phyloP scores from a whole-genome alignment of 2,888 invertebrate genomes.

The Chrysomela aeneicollis region DNA sequence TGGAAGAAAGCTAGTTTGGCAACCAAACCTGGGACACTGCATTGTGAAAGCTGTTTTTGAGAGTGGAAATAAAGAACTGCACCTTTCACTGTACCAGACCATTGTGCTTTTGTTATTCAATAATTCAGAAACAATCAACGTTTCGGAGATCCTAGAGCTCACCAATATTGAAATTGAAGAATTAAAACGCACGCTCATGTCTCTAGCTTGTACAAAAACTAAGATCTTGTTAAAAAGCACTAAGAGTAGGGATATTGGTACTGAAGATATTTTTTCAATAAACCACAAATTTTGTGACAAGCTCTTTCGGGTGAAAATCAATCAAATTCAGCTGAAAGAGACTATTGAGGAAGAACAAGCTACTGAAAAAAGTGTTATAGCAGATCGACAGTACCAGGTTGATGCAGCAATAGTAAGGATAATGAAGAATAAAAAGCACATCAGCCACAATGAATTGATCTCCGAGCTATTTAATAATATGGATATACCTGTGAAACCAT shows the following conservation, averaged over 20 bases:
- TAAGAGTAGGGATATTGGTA: slow-evolving; percentile 83
- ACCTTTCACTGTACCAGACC: slow-evolving; percentile 96
- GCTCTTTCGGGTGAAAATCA: slow-evolving; percentile 95
- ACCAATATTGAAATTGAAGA: slow-evolving; percentile 94
- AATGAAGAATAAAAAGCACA: slow-evolving; percentile 96
- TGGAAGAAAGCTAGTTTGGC: slow-evolving; percentile 97
- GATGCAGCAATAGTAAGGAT: slow-evolving; percentile 98
- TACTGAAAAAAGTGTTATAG: slow-evolving; percentile 96
- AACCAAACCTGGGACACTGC: slow-evolving; percentile 94
- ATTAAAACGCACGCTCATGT: slow-evolving; percentile 90
- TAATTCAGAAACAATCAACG: slow-evolving; percentile 77
- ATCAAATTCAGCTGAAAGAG: slow-evolving; percentile 87
- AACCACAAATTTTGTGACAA: slow-evolving; percentile 89
- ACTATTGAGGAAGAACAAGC: slow-evolving; percentile 88
- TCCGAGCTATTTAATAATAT: slow-evolving; percentile 95
- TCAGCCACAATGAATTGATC: slow-evolving; percentile 93
- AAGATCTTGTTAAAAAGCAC: slow-evolving; percentile 87
- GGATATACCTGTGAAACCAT: slow-evolving; percentile 97
- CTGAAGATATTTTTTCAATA: slow-evolving; percentile 86
- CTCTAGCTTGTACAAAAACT: slow-evolving; percentile 91
- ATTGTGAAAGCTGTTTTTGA: slow-evolving; percentile 87
- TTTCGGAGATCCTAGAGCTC: slow-evolving; percentile 85
- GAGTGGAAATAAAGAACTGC: slow-evolving; percentile 89
- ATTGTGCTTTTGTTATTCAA: slow-evolving; percentile 93
- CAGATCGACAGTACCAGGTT: slow-evolving; percentile 98